Conservation (phyloP, 2,113 vertebrate genomes). For the Gambusia affinis region DNA sequence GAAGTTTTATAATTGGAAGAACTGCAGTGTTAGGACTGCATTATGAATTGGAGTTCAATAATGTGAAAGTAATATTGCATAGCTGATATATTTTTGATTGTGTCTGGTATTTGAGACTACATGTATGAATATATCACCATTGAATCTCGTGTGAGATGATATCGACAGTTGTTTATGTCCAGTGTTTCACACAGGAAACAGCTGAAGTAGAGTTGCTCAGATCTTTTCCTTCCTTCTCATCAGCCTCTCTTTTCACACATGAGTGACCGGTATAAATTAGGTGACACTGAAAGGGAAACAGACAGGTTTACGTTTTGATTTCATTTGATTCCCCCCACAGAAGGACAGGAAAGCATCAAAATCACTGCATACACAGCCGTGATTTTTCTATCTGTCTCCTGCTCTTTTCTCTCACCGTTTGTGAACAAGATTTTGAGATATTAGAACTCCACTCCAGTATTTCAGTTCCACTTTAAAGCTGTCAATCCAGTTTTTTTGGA, state of each 20-base stretch:
- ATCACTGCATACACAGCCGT: too few relatives aligned
- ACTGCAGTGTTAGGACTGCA: constrained; percentile 31
- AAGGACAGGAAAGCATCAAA: too few relatives aligned
- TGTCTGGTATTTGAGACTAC: not conserved
- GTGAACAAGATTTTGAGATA: too few relatives aligned
- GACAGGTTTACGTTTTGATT: not conserved
- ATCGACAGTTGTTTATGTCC: not conserved
- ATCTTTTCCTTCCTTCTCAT: not conserved
- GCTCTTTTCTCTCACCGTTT: too few relatives aligned
- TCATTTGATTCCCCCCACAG: too few relatives aligned
- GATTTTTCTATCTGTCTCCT: too few relatives aligned
- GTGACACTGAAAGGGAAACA: not conserved
- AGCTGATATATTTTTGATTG: not conserved
- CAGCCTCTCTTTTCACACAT: not conserved
- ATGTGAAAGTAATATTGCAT: too few relatives aligned
- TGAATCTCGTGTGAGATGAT: not conserved
- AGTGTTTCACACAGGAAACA: not conserved
- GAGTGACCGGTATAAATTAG: not conserved
- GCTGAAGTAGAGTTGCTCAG: too few relatives aligned
- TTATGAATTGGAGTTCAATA: constrained; percentile 34
- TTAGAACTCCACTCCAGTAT: too few relatives aligned
- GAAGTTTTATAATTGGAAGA: constrained; percentile 33
- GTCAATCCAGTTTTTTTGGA: too few relatives aligned
- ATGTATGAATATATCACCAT: not conserved
- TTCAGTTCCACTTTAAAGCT: too few relatives aligned